Conservation (phyloP, 1,140 invertebrate species). For the Mercenaria mercenaria region DNA sequence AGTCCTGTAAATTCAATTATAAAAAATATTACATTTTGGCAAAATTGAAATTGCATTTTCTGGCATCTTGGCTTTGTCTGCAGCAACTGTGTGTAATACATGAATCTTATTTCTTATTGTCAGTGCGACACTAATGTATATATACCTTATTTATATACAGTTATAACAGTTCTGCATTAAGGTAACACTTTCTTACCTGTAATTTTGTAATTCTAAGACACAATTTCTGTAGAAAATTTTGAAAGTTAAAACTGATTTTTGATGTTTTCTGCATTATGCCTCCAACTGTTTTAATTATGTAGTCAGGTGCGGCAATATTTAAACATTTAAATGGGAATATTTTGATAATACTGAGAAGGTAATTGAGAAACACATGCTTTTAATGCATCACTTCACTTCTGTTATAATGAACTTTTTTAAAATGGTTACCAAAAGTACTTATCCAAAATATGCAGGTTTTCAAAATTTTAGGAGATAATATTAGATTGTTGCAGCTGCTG, state of each 20-base stretch:
- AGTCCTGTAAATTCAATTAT: too few relatives aligned
- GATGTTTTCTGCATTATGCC: not conserved
- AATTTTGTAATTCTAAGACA: not conserved
- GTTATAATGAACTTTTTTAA: slow-evolving; percentile 12
- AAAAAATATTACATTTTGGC: too few relatives aligned
- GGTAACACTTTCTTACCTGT: too few relatives aligned
- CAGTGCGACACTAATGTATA: too few relatives aligned
- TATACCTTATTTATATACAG: too few relatives aligned
- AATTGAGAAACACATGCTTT: not conserved
- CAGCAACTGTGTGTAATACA: too few relatives aligned
- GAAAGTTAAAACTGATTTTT: not conserved
- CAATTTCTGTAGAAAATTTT: not conserved
- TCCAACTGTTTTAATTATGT: not conserved
- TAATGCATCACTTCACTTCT: not conserved
- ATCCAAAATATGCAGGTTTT: not conserved
- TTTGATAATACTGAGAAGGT: not conserved
- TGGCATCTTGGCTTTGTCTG: too few relatives aligned
- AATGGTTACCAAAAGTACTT: not conserved
- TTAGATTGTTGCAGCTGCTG: too few relatives aligned
- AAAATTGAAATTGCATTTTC: too few relatives aligned
- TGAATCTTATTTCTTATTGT: too few relatives aligned
- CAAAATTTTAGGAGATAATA: too few relatives aligned
- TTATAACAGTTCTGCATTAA: too few relatives aligned
- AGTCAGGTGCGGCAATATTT: not conserved
- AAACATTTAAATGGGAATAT: not conserved